Evolutionary conservation across 2,888 invertebrate genomes (phyloP).

Genomic region (Lasioglossum figueresi): DNA sequence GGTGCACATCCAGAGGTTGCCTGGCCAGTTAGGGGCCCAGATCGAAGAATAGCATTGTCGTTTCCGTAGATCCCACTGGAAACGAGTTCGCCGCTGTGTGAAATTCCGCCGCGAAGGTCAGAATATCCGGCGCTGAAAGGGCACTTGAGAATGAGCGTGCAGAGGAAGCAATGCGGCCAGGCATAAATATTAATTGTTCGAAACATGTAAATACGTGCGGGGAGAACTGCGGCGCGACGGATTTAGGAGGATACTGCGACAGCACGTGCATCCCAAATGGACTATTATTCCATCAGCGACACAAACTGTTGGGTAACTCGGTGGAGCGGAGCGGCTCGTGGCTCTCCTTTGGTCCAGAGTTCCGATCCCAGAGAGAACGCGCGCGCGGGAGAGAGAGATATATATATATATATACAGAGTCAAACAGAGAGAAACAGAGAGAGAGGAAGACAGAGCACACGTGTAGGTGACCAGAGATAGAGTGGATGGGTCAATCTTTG

Average conservation of each 20-base stretch:
- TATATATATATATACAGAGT: neutral
- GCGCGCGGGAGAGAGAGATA: neutral
- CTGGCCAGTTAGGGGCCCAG: neutral
- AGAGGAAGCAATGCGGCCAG: conserved; percentile 54
- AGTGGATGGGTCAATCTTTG: conserved; percentile 74
- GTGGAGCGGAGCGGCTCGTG: conserved; percentile 70
- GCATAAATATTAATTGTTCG: conserved; percentile 82
- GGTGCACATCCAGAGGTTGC: neutral
- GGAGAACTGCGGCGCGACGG: conserved; percentile 61
- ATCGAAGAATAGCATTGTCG: neutral
- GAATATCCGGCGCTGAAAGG: conserved; percentile 25
- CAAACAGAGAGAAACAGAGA: neutral
- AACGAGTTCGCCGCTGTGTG: conserved; percentile 28
- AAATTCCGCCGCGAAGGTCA: conserved; percentile 31
- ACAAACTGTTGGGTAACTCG: conserved; percentile 82
- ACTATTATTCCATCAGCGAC: conserved; percentile 83
- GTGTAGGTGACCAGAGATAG: conserved; percentile 30
- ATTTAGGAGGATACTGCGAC: conserved; percentile 72
- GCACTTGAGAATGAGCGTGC: conserved; percentile 30
- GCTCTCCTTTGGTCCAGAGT: conserved; percentile 57
- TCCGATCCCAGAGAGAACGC: neutral
- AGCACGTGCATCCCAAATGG: conserved; percentile 82
- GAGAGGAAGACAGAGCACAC: neutral
- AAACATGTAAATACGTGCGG: conserved; percentile 81
- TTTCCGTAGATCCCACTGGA: neutral